phyloP scores from a whole-genome alignment of 37 sponge, comb jelly and placozoan genomes.

The Aplysina aerophoba region DNA sequence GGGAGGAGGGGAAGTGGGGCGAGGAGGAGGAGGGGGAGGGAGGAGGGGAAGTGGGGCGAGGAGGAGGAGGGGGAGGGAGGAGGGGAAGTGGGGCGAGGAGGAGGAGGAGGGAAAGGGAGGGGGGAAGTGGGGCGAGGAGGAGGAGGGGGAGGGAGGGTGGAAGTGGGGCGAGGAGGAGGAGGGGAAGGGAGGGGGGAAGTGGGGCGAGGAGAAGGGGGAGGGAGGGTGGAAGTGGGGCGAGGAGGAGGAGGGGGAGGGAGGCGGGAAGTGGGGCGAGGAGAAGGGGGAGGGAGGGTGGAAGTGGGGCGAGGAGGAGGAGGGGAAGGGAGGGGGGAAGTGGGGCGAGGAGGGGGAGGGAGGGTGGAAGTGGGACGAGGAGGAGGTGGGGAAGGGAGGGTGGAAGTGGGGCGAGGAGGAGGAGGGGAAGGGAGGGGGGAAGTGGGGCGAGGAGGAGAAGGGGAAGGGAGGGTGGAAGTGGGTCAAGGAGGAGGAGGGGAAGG shows the following conservation, averaged over 20 bases:
- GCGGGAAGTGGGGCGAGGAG: background rate
- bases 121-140: background rate
- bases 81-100: background rate
- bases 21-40: background rate
- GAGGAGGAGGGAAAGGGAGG: background rate
- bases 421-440: background rate
- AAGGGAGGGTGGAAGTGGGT: background rate
- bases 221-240: constrained; percentile 15
- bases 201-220: background rate
- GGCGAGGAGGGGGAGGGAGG: background rate
- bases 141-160: background rate
- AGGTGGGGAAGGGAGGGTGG: background rate
- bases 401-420: background rate
- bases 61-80: background rate
- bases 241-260: background rate
- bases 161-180: background rate
- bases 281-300: background rate
- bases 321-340: background rate
- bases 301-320: background rate
- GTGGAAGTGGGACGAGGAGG: background rate
- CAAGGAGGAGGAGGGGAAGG: background rate
- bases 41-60: constrained; percentile 7
- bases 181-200: background rate
- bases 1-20: background rate
- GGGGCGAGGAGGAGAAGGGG: background rate